These are phyloP conservation scores for Meleagris gallopavo DNA, from an alignment of 2,113 vertebrate genomes.

Conservation along the genomic window DNA sequence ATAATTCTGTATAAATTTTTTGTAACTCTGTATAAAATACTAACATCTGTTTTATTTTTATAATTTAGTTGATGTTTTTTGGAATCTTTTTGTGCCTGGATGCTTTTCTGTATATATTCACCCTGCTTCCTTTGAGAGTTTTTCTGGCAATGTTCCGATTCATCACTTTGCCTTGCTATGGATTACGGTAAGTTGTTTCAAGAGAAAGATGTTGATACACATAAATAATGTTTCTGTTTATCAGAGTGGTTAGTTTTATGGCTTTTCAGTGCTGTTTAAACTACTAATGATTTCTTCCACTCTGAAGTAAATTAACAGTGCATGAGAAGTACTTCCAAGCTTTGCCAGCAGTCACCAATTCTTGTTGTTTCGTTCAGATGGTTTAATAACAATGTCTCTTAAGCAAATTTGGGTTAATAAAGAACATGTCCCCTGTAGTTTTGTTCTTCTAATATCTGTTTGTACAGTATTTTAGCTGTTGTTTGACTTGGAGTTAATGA, in stretches of 20 bases:
- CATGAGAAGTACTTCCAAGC: neutral
- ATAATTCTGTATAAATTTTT: neutral
- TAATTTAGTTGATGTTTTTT: conserved; percentile 92
- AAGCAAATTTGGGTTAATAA: neutral
- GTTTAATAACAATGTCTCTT: conserved; percentile 2
- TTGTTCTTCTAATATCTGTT: neutral
- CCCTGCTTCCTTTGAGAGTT: conserved; percentile 92
- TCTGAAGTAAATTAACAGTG: neutral
- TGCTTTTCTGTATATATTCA: conserved; percentile 97
- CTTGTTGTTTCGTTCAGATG: neutral
- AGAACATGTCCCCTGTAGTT: neutral
- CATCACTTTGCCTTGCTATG: conserved; percentile 92
- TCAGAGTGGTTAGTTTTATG: neutral
- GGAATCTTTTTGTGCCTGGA: conserved; percentile 97
- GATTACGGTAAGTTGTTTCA: conserved; percentile 86
- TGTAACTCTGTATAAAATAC: neutral
- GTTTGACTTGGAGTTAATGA: neutral
- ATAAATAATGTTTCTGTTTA: neutral
- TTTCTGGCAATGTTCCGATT: conserved; percentile 90
- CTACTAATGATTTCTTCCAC: neutral
- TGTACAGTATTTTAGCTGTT: neutral
- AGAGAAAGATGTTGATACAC: neutral
- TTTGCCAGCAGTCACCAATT: neutral
- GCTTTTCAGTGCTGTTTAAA: neutral
- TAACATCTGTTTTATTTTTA: conserved; percentile 60